Base-by-base conservation (phyloP, 2,888 invertebrate genomes). In the Eumerus sabulonum region DNA sequence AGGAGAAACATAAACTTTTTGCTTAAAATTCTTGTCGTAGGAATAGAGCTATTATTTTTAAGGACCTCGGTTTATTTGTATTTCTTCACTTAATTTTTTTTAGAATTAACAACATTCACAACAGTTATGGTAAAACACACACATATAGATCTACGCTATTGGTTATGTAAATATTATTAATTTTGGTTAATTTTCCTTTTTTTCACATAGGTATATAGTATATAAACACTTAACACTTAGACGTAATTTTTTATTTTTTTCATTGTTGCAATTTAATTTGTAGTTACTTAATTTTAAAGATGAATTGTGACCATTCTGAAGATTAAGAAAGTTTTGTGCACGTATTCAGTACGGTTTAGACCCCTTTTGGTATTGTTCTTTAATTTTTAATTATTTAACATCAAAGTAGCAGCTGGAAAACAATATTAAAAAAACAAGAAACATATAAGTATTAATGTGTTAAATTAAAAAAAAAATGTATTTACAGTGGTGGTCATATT, bases 171-270 rank as follows among this genome's bases (percentile, higher is more conserved):
- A 53, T 59, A 53, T 27, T 2, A 48, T 47, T 42, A 27, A 27
- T 7, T 27, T 27, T 27, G 2, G 27, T 27, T 27, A 27, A 27
- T 27, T 60, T 57, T 53, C 45, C 47, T 14, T 50, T n/a, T 56
- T n/a, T n/a, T n/a, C n/a, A n/a, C n/a, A n/a, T n/a, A n/a, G n/a
- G n/a, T n/a, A n/a, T n/a, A n/a, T n/a, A n/a, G n/a, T n/a, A 56
- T 68, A 60, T 36, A 68, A 51, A 67, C 68, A 74, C 74, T 68
- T 68, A 68, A 74, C 74, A 74, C 68, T 54, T 53, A 42, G 40
- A 67, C 12, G 38, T 27, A 56, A 48, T 67, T 62, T 67, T 59
- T 0, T 40, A 17, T 17, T 53, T 14, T 35, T 40, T 38, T 18
- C 38, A 17, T 5, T 16, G 40, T 47, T 48, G 3, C 9, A 12